phyloP scores from a whole-genome alignment of 2,888 invertebrate species.

The Rapana venosa region DNA sequence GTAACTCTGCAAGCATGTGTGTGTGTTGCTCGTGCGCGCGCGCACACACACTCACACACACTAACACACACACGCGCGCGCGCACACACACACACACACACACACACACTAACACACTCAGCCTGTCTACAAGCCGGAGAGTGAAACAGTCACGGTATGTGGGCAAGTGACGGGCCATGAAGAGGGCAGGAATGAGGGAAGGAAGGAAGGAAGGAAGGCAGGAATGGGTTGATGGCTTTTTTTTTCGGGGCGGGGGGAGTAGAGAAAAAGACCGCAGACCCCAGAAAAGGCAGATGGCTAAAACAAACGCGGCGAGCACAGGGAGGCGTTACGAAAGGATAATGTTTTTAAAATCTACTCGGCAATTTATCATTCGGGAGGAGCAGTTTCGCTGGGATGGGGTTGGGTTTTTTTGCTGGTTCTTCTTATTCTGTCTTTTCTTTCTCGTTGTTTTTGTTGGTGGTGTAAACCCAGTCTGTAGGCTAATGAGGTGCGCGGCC shows the following conservation, averaged over 20 bases:
- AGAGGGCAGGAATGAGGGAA: not conserved
- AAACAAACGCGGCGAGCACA: not conserved
- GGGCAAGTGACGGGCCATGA: not conserved
- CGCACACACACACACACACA: too few species aligned
- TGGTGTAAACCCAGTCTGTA: too few species aligned
- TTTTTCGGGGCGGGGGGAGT: not conserved
- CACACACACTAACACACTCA: too few species aligned
- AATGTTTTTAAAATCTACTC: slow-evolving; percentile 2
- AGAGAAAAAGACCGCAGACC: too few species aligned
- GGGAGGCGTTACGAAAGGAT: not conserved
- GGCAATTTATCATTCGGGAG: not conserved
- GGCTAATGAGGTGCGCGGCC: too few species aligned
- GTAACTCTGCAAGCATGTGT: not conserved
- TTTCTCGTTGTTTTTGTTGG: too few species aligned
- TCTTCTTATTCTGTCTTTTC: too few species aligned
- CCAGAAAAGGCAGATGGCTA: not conserved
- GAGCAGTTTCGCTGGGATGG: too few species aligned
- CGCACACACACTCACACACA: too few species aligned
- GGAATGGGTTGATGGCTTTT: not conserved
- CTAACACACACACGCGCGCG: too few species aligned
- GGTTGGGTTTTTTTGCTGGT: not conserved
- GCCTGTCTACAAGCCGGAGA: not conserved
- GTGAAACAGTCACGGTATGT: slow-evolving; percentile 22
- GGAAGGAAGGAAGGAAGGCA: too few species aligned
- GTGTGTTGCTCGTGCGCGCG: too few species aligned